Conservation (phyloP, 2,797 vertebrate genomes). For the Microctenopoma steveboyesi region DNA sequence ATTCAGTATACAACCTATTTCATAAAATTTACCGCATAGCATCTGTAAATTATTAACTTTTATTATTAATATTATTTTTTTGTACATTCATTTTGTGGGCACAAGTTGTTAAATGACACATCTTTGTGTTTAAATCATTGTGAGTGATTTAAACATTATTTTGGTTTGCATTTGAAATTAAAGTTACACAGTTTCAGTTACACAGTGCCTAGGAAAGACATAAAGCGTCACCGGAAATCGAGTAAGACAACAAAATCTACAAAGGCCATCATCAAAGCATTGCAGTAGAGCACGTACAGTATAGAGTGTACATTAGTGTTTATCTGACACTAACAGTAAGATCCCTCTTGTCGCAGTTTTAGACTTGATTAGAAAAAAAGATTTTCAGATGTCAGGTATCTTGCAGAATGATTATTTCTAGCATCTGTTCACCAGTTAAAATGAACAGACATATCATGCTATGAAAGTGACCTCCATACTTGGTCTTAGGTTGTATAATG, state of each 20-base stretch:
- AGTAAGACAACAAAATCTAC: no score
- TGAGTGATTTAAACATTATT: not conserved
- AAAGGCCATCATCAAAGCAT: not conserved
- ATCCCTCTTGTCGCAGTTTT: no score
- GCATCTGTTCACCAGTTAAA: not conserved
- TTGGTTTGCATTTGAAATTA: not conserved
- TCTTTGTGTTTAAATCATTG: not conserved
- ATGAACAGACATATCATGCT: not conserved
- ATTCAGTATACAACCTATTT: not conserved
- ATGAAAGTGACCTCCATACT: slow-evolving; percentile 9
- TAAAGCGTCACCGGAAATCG: not conserved
- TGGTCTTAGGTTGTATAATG: slow-evolving; percentile 6
- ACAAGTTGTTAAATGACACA: not conserved
- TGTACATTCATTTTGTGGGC: not conserved
- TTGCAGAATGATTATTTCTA: not conserved
- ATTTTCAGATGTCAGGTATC: not conserved
- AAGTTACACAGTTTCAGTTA: no score
- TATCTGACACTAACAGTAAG: no score
- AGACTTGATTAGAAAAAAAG: not conserved
- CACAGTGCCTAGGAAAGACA: not conserved
- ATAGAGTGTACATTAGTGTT: no score
- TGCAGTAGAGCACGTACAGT: not conserved
- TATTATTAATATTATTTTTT: no score
- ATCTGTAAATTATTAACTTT: no score
- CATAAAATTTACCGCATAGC: no score